Percentiles rank a stretch among this genome's conserved stretches.
These are phyloP conservation scores for Oreortyx pictus DNA, from an alignment of 2,797 vertebrate genomes.

Conservation along the genomic window DNA sequence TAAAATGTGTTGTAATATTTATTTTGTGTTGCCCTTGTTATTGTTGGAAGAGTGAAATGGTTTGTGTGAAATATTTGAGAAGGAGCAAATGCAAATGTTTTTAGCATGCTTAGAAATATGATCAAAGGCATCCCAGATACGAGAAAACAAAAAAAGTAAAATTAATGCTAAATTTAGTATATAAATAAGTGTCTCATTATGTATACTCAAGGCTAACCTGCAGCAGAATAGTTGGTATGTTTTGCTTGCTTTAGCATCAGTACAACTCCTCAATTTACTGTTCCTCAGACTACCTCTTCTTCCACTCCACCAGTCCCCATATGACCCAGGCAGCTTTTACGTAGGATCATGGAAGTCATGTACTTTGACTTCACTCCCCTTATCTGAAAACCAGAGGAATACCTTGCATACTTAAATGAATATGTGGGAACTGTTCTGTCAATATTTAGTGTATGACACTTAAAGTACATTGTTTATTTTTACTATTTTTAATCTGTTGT, in stretches of 20 bases:
- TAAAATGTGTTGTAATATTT: neutral
- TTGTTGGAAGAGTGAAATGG: neutral
- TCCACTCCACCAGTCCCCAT: neutral
- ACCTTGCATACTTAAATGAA: neutral
- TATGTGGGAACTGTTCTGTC: neutral
- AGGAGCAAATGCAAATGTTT: neutral
- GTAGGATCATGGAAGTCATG: neutral
- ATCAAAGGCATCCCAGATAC: neutral
- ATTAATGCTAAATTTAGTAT: neutral
- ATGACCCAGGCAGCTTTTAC: neutral
- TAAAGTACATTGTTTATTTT: neutral
- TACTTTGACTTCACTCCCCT: neutral
- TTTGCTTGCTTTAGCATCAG: neutral
- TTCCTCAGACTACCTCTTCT: neutral
- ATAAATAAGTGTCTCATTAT: neutral
- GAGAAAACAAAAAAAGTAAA: neutral
- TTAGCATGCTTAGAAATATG: neutral
- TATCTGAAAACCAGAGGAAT: neutral
- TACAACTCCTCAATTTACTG: neutral
- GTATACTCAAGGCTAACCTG: neutral
- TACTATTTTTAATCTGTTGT: neutral
- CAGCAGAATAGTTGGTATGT: neutral
- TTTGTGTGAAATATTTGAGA: neutral
- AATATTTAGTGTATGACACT: neutral
- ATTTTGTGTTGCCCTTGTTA: neutral